Base-by-base conservation (phyloP, 2,797 vertebrate species). In the Galagoides demidoff region DNA sequence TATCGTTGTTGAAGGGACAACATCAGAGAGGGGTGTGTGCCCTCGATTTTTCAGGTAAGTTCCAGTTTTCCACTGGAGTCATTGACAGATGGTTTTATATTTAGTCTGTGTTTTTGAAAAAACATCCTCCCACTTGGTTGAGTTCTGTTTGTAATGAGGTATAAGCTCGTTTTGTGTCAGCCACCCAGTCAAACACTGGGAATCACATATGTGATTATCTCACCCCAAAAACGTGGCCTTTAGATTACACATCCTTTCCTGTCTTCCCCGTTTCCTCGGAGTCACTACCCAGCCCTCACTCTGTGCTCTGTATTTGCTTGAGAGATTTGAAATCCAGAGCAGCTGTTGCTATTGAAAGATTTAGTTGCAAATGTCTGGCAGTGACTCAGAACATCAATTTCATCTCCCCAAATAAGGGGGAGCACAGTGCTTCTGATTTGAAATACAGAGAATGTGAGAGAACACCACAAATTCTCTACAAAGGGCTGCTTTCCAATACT, bases 21-120 rank as follows among this genome's bases (percentile, higher is more conserved):
- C 99, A 99, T 97, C 99, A 99, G 97, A 98, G 98, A 97, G 99
- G 99, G 45, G 99, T 99, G 55, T 99, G 99, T 89, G 99, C 99
- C 0, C 98, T 99, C 37, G 99, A 99, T 96, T 99, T 99, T 97
- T 99, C 99, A 98, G 99, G 99, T 99, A 97, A 97, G 92, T 16
- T 43, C 10, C 27, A 6, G 3, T 25, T 78, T 66, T 70, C 37
- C 3, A 3, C 76, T 37, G 3, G 16, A 79, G 73, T 79, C 74
- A 7, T 9, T 87, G 61, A 64, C 43, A n/a, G 25, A 39, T 10
- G 39, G 27, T 19, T 86, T 77, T 90, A 17, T n/a, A 5, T 49
- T 76, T 70, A 39, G 61, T 34, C n/a, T 5, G 49, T 27, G 34
- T 59, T 59, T 64, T 63, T 74, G 49, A 61, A 59, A 55, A 73